Evolutionary conservation across 2,888 invertebrate species (phyloP), one percentile per base, ranked within the genome.

Genomic region (Alloplasta piceator): DNA sequence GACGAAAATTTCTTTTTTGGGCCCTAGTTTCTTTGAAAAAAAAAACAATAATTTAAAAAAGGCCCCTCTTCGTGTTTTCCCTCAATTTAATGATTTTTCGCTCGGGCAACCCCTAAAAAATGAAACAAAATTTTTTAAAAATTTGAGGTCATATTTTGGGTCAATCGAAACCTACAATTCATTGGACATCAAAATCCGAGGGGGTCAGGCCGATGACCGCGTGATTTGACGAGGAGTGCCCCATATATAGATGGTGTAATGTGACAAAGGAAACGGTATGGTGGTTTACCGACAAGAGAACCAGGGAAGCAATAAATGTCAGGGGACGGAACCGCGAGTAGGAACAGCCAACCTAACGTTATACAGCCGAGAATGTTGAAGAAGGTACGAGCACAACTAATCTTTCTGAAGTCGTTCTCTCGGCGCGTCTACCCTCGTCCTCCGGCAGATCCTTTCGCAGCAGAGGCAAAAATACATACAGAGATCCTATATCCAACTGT

Each of bases 261-360:
- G 43, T 72, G 66, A 56, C 75, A 76, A 64, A 67, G 58, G 67
- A 48, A 67, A 52, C 56, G 64, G 74, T 41, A 66, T 38, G 16
- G 56, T 39, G 70, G 64, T 43, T 74, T 68, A 60, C 66, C 61
- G 38, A 43, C 14, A 46, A 55, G 43, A 68, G 68, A 43, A 10
- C 55, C 41, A 68, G 68, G 52, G 39, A 50, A 64, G 79, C 76
- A 82, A 82, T 82, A 82, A 82, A 76, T 79, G 79, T 76, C 79
- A 82, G 61, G 72, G 38, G 50, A 67, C 76, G 48, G 68, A 60
- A 78, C 66, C 60, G 26, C 26, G 16, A 64, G 64, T 38, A 79
- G 75, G 55, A 77, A 70, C 68, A 72, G 68, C 50, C 26, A 63
- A 75, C n/a, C 43, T 16, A 50, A 38, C n/a, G 60, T 43, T 66